phyloP scores from a whole-genome alignment of 1,140 invertebrate genomes.

The Pomacea maculata region DNA sequence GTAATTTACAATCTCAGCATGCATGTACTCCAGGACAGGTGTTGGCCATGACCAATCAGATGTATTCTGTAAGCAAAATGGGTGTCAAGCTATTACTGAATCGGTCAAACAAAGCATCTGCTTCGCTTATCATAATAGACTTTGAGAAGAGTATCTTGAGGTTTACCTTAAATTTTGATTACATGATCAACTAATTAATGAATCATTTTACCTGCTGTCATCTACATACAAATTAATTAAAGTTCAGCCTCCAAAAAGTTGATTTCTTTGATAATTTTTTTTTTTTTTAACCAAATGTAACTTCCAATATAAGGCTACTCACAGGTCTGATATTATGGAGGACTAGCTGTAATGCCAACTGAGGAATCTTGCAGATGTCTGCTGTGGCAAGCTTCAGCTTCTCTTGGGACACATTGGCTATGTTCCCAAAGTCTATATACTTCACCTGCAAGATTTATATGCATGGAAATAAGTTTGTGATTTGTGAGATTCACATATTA shows the following conservation, averaged over 20 bases:
- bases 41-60: conserved; percentile 32
- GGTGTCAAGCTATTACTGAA: background rate
- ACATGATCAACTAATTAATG: no score
- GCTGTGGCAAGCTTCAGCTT: conserved; percentile 29
- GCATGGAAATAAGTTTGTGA: no score
- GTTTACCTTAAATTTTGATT: no score
- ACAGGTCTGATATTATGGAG: conserved; percentile 36
- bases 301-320: conserved; percentile 20
- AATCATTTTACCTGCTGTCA: no score
- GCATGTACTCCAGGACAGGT: conserved; percentile 28
- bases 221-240: no score
- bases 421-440: conserved; percentile 45
- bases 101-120: background rate
- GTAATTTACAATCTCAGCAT: conserved; percentile 28
- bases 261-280: no score
- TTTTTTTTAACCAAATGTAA: no score
- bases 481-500: no score
- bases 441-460: conserved; percentile 31
- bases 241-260: no score
- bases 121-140: no score
- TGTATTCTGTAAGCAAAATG: conserved; percentile 27
- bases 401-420: conserved; percentile 14
- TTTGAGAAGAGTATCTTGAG: no score
- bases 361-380: conserved; percentile 32
- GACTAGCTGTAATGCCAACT: conserved; percentile 28